These are phyloP conservation scores for Salarias fasciatus DNA, from an alignment of 2,797 vertebrate species.

Conservation along the genomic window DNA sequence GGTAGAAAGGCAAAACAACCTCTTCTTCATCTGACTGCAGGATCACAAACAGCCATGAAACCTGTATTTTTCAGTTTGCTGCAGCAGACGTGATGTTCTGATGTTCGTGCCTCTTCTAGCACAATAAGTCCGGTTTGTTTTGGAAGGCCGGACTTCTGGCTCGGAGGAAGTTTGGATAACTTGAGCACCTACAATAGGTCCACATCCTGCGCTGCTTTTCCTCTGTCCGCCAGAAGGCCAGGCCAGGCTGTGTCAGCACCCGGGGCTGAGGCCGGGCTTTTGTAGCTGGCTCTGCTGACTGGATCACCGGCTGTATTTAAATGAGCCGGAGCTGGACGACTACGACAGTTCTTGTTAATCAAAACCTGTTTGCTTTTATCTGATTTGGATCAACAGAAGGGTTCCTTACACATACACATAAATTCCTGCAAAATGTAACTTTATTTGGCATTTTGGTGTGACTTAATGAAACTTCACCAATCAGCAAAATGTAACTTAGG, in stretches of 20 bases:
- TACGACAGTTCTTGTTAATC: background rate
- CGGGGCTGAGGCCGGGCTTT: slow-evolving; percentile 45
- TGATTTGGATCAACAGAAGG: no score
- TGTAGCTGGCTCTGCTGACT: slow-evolving; percentile 57
- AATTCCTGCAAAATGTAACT: no score
- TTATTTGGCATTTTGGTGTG: no score
- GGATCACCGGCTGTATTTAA: slow-evolving; percentile 39
- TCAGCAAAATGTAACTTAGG: no score
- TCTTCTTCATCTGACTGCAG: background rate
- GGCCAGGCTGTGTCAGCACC: slow-evolving; percentile 68
- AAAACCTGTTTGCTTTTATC: background rate
- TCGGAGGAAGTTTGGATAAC: slow-evolving; percentile 60
- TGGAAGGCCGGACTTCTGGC: slow-evolving; percentile 17
- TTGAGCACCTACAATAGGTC: slow-evolving; percentile 49
- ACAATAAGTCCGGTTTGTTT: slow-evolving; percentile 44
- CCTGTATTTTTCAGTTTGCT: no score
- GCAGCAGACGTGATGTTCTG: background rate
- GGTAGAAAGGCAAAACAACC: background rate
- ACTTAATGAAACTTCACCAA: no score
- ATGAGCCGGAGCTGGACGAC: slow-evolving; percentile 13
- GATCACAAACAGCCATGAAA: no score
- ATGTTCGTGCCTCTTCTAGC: slow-evolving; percentile 2
- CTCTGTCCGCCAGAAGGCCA: slow-evolving; percentile 40
- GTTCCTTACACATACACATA: no score
- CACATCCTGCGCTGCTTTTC: slow-evolving; percentile 57